Conservation (phyloP, 2,113 vertebrate genomes). For the Rhagologus leucostigma region DNA sequence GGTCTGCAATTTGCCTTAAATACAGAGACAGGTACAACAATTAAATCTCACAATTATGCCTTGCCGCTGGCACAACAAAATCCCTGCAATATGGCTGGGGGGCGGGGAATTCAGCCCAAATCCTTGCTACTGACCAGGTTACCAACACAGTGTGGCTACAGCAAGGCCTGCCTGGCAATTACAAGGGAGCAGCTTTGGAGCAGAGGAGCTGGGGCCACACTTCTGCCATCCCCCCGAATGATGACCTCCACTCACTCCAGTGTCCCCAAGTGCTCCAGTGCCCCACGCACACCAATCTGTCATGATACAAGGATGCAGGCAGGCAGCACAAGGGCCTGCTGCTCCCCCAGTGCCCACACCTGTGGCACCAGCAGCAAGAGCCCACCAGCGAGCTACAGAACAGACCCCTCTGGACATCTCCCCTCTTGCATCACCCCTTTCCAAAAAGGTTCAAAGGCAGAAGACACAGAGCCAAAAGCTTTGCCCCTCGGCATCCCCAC, state of each 20-base stretch:
- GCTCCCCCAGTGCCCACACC: neutral
- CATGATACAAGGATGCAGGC: rapidly evolving
- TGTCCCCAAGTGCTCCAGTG: neutral
- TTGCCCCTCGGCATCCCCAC: rapidly evolving
- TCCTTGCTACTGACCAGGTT: neutral
- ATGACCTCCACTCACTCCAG: neutral
- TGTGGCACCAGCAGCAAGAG: neutral
- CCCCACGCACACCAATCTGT: rapidly evolving
- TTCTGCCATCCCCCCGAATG: rapidly evolving
- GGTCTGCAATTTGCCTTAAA: neutral
- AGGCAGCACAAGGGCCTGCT: neutral
- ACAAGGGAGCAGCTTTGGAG: neutral
- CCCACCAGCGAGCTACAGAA: neutral
- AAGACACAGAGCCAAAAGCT: neutral
- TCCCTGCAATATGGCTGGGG: neutral
- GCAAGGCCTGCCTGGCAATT: rapidly evolving
- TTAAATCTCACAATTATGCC: neutral
- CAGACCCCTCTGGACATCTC: neutral
- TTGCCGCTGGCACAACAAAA: neutral
- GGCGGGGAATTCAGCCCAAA: neutral
- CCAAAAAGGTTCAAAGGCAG: too few species aligned
- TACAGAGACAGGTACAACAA: neutral
- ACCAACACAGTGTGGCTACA: rapidly evolving
- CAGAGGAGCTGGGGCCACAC: neutral
- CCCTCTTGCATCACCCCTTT: too few species aligned